phyloP scores from a whole-genome alignment of 2,888 invertebrate genomes.

The Mesorhabditis belari region DNA sequence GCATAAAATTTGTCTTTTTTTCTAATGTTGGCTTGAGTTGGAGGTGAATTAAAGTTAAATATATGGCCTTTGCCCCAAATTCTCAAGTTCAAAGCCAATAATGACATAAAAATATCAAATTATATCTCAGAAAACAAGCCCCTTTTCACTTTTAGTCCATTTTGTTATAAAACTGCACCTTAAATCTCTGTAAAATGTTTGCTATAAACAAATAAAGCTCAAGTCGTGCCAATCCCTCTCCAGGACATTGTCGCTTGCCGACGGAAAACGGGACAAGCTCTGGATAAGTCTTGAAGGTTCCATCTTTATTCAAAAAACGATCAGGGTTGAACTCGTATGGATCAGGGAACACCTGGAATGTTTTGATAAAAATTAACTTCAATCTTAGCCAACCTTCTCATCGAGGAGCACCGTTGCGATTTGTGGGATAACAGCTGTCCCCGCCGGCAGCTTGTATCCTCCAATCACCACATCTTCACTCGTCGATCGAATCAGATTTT shows the following conservation, averaged over 20 bases:
- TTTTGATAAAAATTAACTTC: background rate
- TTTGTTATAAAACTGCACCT: too few relatives aligned
- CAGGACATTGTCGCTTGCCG: constrained; percentile 20
- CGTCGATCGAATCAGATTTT: background rate
- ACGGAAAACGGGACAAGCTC: constrained; percentile 21
- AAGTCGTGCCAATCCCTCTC: constrained; percentile 18
- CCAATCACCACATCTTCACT: background rate
- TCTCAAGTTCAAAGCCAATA: too few relatives aligned
- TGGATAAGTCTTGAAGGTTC: constrained; percentile 19
- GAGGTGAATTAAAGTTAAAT: too few relatives aligned
- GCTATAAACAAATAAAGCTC: constrained; percentile 18
- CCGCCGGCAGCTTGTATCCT: background rate
- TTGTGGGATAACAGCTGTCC: constrained; percentile 18
- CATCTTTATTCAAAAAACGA: constrained; percentile 30
- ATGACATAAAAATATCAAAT: too few relatives aligned
- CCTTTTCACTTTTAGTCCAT: too few relatives aligned
- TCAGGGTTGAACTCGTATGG: constrained; percentile 32
- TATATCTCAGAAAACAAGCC: background rate
- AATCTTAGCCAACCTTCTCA: constrained; percentile 7
- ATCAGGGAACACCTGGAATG: constrained; percentile 25
- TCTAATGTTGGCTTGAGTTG: too few relatives aligned
- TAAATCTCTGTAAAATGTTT: constrained; percentile 19
- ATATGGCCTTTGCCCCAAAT: too few relatives aligned
- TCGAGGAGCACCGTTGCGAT: constrained; percentile 18
- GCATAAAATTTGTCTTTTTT: too few relatives aligned